Conservation (phyloP, 1,140 invertebrate species). For the Oedothorax gibbosus region DNA sequence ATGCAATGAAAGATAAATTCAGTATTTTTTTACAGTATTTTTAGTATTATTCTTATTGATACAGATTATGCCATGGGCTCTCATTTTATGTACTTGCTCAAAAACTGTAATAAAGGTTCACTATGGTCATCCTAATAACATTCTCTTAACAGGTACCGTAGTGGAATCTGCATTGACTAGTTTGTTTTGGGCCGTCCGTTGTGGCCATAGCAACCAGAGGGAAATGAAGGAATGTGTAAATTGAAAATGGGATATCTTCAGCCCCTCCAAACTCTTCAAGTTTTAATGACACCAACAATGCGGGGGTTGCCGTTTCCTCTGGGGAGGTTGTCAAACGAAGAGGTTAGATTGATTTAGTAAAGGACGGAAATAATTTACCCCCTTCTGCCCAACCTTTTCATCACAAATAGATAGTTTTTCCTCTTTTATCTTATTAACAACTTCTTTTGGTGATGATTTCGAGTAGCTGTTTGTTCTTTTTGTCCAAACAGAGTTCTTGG, state of each 20-base stretch:
- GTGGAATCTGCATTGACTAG: not conserved
- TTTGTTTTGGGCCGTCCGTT: slow-evolving; percentile 21
- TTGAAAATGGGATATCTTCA: slow-evolving; percentile 59
- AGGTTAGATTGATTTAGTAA: slow-evolving; percentile 54
- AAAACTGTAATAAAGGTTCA: too few species aligned
- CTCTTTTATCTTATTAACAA: too few species aligned
- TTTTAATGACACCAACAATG: slow-evolving; percentile 59
- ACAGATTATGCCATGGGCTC: too few species aligned
- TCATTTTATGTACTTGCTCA: too few species aligned
- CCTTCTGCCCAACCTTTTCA: slow-evolving; percentile 10
- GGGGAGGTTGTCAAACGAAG: slow-evolving; percentile 27
- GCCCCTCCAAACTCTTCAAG: slow-evolving; percentile 56
- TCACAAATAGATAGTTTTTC: not conserved
- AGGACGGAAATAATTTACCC: slow-evolving; percentile 58
- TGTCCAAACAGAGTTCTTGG: slow-evolving; percentile 23
- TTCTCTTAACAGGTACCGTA: too few species aligned
- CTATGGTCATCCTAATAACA: too few species aligned
- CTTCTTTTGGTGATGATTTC: too few species aligned
- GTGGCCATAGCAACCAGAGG: slow-evolving; percentile 33
- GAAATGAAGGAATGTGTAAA: slow-evolving; percentile 57
- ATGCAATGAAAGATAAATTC: too few species aligned
- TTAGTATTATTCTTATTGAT: too few species aligned
- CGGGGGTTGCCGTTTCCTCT: slow-evolving; percentile 33
- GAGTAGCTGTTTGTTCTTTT: not conserved
- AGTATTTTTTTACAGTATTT: too few species aligned